Evolutionary conservation across 2,797 vertebrate genomes (phyloP), one percentile per base, ranked within the genome.

Genomic region (Sebastes steindachneri): DNA sequence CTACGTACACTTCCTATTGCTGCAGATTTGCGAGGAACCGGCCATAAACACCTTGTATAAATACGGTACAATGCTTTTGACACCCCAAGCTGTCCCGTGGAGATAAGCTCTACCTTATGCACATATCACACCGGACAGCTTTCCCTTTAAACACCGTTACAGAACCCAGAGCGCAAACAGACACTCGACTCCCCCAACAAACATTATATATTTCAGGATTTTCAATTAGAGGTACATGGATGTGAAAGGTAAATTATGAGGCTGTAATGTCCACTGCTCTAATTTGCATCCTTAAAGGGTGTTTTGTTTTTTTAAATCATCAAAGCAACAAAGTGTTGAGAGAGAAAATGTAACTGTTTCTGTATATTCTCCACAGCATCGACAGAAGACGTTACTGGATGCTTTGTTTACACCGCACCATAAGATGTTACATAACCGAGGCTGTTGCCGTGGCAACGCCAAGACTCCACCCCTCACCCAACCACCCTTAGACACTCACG

Each of bases 361-460:
- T 23, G 2, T 54, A 12, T 48, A 3, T 60, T 69, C 1, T 75
- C 75, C 63, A 23, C 75, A 10, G 63, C 67, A 5, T 68, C 66
- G 28, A 60, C 53, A 33, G 81, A 64, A 77, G 80, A 89, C 81
- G 67, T 60, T 26, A 45, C 73, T 35, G 77, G 73, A 72, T 77
- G 85, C 85, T 91, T 90, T 95, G 93, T 95, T 95, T 95, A 95
- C 91, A 73, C 88, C 37, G 25, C 85, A 80, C 73, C 83, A 77
- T 88, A 89, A 87, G 72, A 89, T 90, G 90, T 95, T 96, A 94
- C 92, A 90, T 95, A 96, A 96, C 93, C 4, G 73, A 93, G 88
- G 73, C 85, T 89, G 94, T 96, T 95, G 88, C 93, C 79, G 58
- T 37, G 72, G 92, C 51, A 91, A 94, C 91, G 33, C 26, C 48